Base-by-base conservation (phyloP, 2,113 vertebrate genomes). In the Rhinichthys klamathensis region DNA sequence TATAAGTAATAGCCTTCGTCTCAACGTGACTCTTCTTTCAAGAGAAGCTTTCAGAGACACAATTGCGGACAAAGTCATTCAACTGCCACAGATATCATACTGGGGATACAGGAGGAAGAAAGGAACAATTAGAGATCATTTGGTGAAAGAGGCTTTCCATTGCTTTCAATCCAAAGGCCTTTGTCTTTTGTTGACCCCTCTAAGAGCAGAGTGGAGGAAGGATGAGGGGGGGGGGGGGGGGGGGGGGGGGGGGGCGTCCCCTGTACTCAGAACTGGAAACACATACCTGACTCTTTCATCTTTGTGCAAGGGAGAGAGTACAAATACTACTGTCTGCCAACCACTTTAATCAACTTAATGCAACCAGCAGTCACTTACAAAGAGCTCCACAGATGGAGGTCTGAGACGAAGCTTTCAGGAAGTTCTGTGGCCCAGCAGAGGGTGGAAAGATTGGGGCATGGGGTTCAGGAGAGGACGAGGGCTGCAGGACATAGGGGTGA, bases 331-430 rank as follows among this genome's bases (percentile, higher is more conserved):
- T 91, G 95, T 96, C 92, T 91, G 85, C 92, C 92, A 89, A 93
- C 91, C 95, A 96, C 98, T 97, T 98, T 98, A 97, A 99, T 99
- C 97, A 98, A 96, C 94, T 95, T 98, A 98, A 99, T 99, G 97
- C 95, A 95, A 94, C 94, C 90, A 92, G 93, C 93, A 93, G 93
- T 90, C 89, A 82, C 93, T 95, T 95, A 97, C 97, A 98, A 98
- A 99, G 97, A 95, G 94, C 93, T 86, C 92, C 94, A 94, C 95
- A 96, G 95, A 96, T 96, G 94, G 92, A 93, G 94, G 90, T 92
- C 73, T 79, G 93, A 92, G 93, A 82, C 89, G 93, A 91, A 93
- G 95, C 94, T 96, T 96, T 96, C 95, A 41, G 49, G 91, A 93
- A 90, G 91, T 93, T 91, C 90, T 92, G 88, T 76, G 91, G 92